Conservation (phyloP, 2,797 vertebrate genomes). For the Sebastes itinus region DNA sequence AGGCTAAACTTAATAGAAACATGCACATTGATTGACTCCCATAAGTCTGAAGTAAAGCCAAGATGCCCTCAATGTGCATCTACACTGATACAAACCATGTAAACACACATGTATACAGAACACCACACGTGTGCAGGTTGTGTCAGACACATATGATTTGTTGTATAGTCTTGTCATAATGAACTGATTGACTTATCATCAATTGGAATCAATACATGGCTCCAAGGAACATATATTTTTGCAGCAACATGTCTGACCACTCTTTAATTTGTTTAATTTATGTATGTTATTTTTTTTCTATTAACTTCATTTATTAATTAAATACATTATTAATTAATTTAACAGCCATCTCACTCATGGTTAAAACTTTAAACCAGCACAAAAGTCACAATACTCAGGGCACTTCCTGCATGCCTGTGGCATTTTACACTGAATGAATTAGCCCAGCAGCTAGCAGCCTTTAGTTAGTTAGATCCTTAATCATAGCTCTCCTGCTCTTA, state of each 20-base stretch:
- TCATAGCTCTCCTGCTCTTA: too few relatives aligned
- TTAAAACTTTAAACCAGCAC: too few relatives aligned
- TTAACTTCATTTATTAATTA: too few relatives aligned
- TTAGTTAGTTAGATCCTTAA: too few relatives aligned
- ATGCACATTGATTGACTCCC: background rate
- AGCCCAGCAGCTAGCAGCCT: too few relatives aligned
- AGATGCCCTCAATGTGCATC: background rate
- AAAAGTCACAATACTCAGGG: too few relatives aligned
- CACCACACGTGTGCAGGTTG: background rate
- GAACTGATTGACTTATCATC: background rate
- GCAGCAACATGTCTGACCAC: background rate
- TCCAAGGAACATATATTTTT: background rate
- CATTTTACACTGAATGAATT: too few relatives aligned
- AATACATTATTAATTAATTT: background rate
- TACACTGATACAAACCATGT: background rate
- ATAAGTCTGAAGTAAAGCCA: background rate
- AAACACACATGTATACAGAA: background rate
- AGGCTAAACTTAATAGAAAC: slow-evolving; percentile 11
- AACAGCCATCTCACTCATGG: too few relatives aligned
- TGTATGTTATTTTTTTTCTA: background rate
- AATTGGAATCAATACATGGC: background rate
- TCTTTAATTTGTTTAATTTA: background rate
- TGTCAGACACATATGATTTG: background rate
- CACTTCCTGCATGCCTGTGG: too few relatives aligned
- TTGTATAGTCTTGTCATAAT: background rate